Conservation (phyloP, 2,113 vertebrate genomes). For the Anguilla rostrata region DNA sequence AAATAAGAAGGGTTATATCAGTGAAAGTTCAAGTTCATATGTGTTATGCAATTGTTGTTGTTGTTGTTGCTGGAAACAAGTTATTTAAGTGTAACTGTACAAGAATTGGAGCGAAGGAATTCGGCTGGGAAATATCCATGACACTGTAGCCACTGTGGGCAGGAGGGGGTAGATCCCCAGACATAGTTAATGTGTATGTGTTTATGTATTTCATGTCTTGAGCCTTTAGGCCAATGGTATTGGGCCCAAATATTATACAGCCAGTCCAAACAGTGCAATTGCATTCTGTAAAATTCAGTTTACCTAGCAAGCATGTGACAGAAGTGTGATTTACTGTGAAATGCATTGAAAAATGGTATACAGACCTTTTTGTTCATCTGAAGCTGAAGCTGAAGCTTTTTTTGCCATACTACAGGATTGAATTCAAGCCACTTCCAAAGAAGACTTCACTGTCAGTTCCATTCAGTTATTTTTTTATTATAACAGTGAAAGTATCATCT, state of each 20-base stretch:
- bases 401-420: neutral
- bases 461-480: neutral
- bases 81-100: neutral
- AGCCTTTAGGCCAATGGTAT: neutral
- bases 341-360: neutral
- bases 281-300: neutral
- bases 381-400: neutral
- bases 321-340: neutral
- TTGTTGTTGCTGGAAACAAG: neutral
- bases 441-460: too few species aligned
- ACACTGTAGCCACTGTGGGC: neutral
- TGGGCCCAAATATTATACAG: neutral
- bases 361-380: neutral
- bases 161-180: neutral
- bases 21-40: neutral
- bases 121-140: neutral
- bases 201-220: neutral
- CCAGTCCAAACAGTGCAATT: neutral
- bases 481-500: neutral
- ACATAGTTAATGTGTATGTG: neutral
- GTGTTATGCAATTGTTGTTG: neutral
- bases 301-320: neutral
- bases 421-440: neutral
- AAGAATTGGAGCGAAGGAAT: neutral
- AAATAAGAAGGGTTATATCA: neutral